Conservation (phyloP, 2,888 invertebrate species). For the Perithous albicinctus region DNA sequence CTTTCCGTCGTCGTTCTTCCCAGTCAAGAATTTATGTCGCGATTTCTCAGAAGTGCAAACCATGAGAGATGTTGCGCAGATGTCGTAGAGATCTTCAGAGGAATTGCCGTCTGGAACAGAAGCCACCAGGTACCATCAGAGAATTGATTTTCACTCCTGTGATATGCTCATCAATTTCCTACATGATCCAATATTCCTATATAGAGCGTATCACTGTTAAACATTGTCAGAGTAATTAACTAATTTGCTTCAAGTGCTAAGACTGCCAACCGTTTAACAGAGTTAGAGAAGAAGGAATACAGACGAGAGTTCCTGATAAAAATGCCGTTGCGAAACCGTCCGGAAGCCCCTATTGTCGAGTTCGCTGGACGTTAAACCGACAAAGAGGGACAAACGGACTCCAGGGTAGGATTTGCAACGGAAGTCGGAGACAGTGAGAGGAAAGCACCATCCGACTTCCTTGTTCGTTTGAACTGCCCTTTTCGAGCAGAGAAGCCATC, state of each 20-base stretch:
- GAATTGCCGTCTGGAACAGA: background rate
- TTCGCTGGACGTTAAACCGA: slow-evolving; percentile 21
- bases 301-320: background rate
- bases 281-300: background rate
- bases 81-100: slow-evolving; percentile 21
- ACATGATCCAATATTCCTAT: slow-evolving; percentile 19
- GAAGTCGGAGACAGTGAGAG: slow-evolving; percentile 43
- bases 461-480: slow-evolving; percentile 7
- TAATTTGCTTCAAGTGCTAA: background rate
- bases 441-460: slow-evolving; percentile 34
- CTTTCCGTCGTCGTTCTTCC: slow-evolving; percentile 3
- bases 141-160: slow-evolving; percentile 23
- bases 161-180: slow-evolving; percentile 1
- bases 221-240: slow-evolving; percentile 19
- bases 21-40: slow-evolving; percentile 35
- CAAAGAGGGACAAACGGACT: slow-evolving; percentile 22
- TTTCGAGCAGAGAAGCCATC: background rate
- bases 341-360: slow-evolving; percentile 26
- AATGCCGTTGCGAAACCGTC: slow-evolving; percentile 11
- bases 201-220: background rate
- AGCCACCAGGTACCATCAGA: slow-evolving; percentile 29
- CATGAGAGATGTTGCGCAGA: slow-evolving; percentile 12
- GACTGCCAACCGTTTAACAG: background rate
- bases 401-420: slow-evolving; percentile 36
- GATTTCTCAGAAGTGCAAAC: slow-evolving; percentile 3